Conservation (phyloP, 2,797 vertebrate genomes). For the Lagocephalus sceleratus region DNA sequence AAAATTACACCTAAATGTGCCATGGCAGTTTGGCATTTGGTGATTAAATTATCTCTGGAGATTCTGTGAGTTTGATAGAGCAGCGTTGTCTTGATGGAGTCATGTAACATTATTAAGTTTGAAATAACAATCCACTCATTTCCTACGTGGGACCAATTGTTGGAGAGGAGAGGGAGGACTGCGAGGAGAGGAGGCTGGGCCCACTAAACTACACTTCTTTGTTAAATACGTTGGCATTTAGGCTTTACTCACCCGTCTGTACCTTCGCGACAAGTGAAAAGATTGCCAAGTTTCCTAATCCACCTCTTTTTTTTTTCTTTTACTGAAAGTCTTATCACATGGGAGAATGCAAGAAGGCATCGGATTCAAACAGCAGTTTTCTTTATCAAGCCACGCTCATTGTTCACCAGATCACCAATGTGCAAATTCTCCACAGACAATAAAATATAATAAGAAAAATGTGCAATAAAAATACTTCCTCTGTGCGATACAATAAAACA, state of each 20-base stretch:
- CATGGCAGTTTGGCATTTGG: constrained; percentile 80
- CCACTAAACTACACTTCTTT: too few species aligned
- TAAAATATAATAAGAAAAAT: constrained; percentile 54
- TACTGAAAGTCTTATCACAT: constrained; percentile 57
- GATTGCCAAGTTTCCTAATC: constrained; percentile 47
- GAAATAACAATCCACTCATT: constrained; percentile 76
- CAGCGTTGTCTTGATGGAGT: constrained; percentile 72
- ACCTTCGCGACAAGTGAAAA: constrained; percentile 41
- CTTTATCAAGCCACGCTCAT: constrained; percentile 61
- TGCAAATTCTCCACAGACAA: constrained; percentile 55
- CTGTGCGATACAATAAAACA: constrained; percentile 62
- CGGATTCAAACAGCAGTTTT: constrained; percentile 48
- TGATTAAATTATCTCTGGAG: constrained; percentile 82
- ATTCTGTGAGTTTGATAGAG: constrained; percentile 76
- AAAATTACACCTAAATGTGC: constrained; percentile 84
- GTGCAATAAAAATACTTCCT: constrained; percentile 60
- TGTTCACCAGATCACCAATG: constrained; percentile 49
- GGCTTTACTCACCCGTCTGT: constrained; percentile 49
- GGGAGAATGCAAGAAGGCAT: constrained; percentile 34
- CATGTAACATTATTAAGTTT: constrained; percentile 77
- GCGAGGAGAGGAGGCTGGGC: neutral
- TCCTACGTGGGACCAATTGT: constrained; percentile 57
- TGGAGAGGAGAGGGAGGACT: constrained; percentile 14
- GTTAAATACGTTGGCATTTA: constrained; percentile 45
- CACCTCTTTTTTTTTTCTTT: constrained; percentile 24